Evolutionary conservation across 2,113 vertebrate species (phyloP), one percentile per base, ranked within the genome.

Genomic region (Microcebus tavaratra): DNA sequence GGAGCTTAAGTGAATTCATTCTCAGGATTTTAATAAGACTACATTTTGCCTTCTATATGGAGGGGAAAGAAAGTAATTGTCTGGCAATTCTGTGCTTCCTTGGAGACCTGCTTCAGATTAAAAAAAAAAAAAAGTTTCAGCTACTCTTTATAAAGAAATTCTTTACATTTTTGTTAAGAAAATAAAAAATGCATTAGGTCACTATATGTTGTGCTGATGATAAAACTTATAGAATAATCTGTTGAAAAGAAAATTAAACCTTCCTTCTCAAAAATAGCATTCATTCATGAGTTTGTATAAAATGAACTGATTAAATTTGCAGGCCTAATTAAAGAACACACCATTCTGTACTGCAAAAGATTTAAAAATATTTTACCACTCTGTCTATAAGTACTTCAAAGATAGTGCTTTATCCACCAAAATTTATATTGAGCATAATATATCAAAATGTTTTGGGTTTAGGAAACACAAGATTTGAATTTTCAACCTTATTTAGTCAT

Each of bases 1-100:
- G 93, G 89, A 98, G 93, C 96, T 96, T 97, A 97, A 97, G 96
- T 95, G 96, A 98, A 98, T 98, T 98, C 97, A 96, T 75, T 98
- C 95, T 82, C 57, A 63, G 75, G 98, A 97, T 96, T 98, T 98
- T 97, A 99, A 97, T 98, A 98, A 98, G 97, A 97, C 95, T 95
- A 0, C 80, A 95, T 97, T 97, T 96, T 94, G 97, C 91, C 96
- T 97, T 96, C 94, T 97, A 89, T 88, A 92, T 57, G 39, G 95
- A 94, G 45, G 50, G 57, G 81, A 82, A 92, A 83, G 68, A 88
- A 96, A 95, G 96, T 88, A 86, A 96, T 97, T 94, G 81, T 78
- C 90, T 97, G 78, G 92, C 95, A 97, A 96, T 96, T 94, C 88
- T 97, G 89, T 95, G 91, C 93, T 97, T 98, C 98, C 98, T 98